Percentiles rank a stretch among this genome's conserved stretches.
These are phyloP conservation scores for Tenualosa thibaudeaui DNA, from an alignment of 2,797 vertebrate species.

Conservation along the genomic window DNA sequence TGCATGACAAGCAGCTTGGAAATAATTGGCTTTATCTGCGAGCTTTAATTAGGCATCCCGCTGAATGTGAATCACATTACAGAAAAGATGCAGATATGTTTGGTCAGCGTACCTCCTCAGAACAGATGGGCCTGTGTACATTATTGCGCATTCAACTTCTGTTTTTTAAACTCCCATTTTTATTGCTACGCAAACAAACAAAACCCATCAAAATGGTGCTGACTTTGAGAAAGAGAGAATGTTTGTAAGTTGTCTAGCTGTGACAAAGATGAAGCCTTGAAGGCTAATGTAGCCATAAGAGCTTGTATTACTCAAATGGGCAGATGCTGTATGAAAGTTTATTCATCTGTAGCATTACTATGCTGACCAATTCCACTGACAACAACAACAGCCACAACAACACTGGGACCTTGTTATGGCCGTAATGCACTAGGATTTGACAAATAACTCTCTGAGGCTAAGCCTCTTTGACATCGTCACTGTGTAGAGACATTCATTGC, in stretches of 20 bases:
- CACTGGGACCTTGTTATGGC: not conserved
- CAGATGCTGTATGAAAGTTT: not conserved
- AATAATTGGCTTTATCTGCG: constrained; percentile 51
- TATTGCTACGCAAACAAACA: not conserved
- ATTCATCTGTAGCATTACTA: constrained; percentile 5
- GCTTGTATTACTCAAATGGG: not conserved
- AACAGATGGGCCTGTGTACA: constrained; percentile 56
- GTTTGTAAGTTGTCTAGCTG: not conserved
- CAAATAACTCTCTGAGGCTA: constrained; percentile 5
- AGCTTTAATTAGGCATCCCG: constrained; percentile 61
- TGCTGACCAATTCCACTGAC: not conserved
- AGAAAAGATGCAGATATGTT: constrained; percentile 66
- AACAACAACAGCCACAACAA: not conserved
- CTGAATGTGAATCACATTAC: constrained; percentile 56
- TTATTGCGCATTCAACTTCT: constrained; percentile 18
- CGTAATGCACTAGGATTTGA: constrained; percentile 2
- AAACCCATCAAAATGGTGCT: not conserved
- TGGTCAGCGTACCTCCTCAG: constrained; percentile 57
- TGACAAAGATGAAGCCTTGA: not conserved
- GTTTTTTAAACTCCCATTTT: constrained; percentile 38
- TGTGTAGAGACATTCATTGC: constrained; percentile 58
- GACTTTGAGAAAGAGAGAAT: not conserved
- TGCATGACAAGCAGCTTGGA: constrained; percentile 39
- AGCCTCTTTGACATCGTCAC: constrained; percentile 33
- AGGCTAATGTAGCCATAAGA: not conserved